Evolutionary conservation across 2,797 vertebrate species (phyloP).

Genomic region (Phalanger gymnotis): DNA sequence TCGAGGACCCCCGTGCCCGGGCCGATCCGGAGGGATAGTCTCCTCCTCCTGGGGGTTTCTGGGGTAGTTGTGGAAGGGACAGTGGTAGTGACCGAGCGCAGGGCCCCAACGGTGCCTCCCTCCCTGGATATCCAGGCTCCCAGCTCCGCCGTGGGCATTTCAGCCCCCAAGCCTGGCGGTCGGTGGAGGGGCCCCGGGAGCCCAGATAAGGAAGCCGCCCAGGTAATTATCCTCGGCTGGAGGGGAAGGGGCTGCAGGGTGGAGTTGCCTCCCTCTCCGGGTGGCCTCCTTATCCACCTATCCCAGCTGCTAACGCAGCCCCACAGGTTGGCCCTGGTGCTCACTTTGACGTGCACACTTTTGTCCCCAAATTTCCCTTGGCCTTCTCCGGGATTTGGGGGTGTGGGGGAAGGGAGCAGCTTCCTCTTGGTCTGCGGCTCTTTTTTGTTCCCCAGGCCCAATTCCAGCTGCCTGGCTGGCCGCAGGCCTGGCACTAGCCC

Average conservation of each 20-base stretch:
- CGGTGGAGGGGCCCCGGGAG: not conserved
- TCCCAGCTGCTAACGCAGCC: not conserved
- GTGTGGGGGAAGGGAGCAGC: slow-evolving; percentile 23
- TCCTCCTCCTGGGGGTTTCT: not conserved
- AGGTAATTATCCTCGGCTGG: not conserved
- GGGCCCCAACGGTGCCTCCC: not conserved
- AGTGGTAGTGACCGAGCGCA: too few species aligned
- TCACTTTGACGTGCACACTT: not conserved
- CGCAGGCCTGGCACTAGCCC: slow-evolving; percentile 65
- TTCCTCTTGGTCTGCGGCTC: slow-evolving; percentile 34
- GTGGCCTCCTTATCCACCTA: not conserved
- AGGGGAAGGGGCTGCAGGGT: not conserved
- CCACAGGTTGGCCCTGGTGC: slow-evolving; percentile 39
- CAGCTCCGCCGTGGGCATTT: not conserved
- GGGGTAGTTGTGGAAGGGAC: not conserved
- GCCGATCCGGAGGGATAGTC: not conserved
- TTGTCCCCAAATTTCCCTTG: slow-evolving; percentile 1
- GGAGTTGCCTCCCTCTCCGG: not conserved
- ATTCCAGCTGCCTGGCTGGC: slow-evolving; percentile 49
- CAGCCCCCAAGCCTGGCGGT: too few species aligned
- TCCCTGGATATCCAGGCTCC: not conserved
- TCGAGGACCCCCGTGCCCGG: too few species aligned
- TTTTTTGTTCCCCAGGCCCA: slow-evolving; percentile 52
- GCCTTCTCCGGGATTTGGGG: slow-evolving; percentile 37
- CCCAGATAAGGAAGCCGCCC: slow-evolving; percentile 11